Base-by-base conservation (phyloP, 1,140 invertebrate species). In the Phymorhynchus buccinoides region DNA sequence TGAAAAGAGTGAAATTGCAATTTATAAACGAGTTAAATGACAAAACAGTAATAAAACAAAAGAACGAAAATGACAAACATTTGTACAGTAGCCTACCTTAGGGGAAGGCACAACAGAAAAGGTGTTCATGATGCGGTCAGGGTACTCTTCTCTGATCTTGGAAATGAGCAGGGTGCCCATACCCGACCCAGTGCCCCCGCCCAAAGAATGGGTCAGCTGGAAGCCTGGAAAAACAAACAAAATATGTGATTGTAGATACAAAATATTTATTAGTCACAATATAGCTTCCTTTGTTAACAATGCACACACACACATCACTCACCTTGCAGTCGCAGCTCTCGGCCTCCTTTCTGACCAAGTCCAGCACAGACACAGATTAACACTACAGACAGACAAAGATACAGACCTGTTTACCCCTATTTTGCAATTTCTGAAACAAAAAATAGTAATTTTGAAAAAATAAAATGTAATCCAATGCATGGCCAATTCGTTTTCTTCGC, bases 1-100 rank as follows among this genome's bases (percentile, higher is more conserved):
- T 96, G 95, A 98, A 97, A 85, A 98, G 98, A 92, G 97, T 95
- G 94, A 98, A 97, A 3, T 97, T 95, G 88, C 94, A 95, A 89
- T 95, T 94, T 77, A 32, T 16, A 2, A 18, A 77, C 6, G 73
- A 39, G 73, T 30, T 77, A 77, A 7, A 9, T 0, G 1, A 18
- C 44, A 48, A 9, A 6, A 48, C 44, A 9, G 44, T 52, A 52
- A 52, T 14, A 14, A 52, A 14, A 52, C 12, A 52, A 52, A 14
- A 18, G 12, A 52, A 52, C 22, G 48, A 14, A 18, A 0, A 52
- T 52, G 48, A 9, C 12, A 18, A 18, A 14, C 12, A 9, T 52
- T 14, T 2, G 48, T 52, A 18, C 22, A n/a, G 48, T 52, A 62
- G 22, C 56, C n/a, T 27, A 62, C 56, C 56, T 62, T 62, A 0